phyloP scores from a whole-genome alignment of 2,797 vertebrate species.

The Hephaestus fuliginosus region DNA sequence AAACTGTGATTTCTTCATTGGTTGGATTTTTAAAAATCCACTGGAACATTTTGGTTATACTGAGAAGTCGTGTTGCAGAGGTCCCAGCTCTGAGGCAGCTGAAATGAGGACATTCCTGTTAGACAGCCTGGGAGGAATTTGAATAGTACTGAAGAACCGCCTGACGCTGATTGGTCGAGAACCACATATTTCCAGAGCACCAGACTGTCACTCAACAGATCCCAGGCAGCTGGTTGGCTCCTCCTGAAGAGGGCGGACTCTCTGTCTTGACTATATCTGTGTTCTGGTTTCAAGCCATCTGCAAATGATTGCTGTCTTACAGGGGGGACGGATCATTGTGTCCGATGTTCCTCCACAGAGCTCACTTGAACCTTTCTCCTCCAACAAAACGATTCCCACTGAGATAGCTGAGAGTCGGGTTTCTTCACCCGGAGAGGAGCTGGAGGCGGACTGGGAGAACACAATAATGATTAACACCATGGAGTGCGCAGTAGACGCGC shows the following conservation, averaged over 20 bases:
- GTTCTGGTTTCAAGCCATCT: conserved; percentile 74
- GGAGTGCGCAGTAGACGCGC: conserved; percentile 95
- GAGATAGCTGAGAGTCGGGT: conserved; percentile 62
- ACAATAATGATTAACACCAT: conserved; percentile 84
- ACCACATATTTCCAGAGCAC: conserved; percentile 53
- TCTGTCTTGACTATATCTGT: conserved; percentile 78
- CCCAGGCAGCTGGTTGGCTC: conserved; percentile 72
- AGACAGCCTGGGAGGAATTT: conserved; percentile 86
- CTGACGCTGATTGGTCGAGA: conserved; percentile 81
- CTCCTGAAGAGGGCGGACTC: conserved; percentile 62
- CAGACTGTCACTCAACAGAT: conserved; percentile 70
- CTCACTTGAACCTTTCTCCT: conserved; percentile 78
- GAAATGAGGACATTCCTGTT: conserved; percentile 84
- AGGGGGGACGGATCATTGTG: conserved; percentile 48
- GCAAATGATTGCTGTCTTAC: conserved; percentile 85
- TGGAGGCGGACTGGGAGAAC: conserved; percentile 43
- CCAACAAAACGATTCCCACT: conserved; percentile 67
- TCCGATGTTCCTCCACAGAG: conserved; percentile 83
- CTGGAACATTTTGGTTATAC: background rate
- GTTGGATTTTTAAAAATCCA: background rate
- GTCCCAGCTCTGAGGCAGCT: conserved; percentile 26
- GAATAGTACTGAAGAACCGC: conserved; percentile 92
- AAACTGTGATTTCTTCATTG: too few relatives aligned
- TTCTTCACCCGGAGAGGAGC: conserved; percentile 37
- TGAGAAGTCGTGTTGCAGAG: background rate